Percentiles rank a stretch among this genome's conserved stretches.
Evolutionary conservation across 1,140 invertebrate species (phyloP).

Genomic region (Nomia melanderi): DNA sequence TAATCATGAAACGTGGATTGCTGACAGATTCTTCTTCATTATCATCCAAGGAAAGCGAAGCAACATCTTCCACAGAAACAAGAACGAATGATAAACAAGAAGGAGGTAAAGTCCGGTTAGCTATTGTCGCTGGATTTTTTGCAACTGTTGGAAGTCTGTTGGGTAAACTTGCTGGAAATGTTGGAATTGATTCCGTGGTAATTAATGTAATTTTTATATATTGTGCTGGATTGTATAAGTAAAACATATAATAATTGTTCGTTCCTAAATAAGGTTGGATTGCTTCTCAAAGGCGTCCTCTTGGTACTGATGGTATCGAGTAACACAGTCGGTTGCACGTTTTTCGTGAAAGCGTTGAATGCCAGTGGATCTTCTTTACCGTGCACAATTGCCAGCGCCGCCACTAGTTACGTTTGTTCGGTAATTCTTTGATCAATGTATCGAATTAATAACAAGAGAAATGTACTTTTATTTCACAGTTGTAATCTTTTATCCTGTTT

Average conservation of each 20-base stretch:
- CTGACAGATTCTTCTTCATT: neutral
- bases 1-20: slow-evolving; percentile 12
- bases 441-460: slow-evolving; percentile 5
- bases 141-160: slow-evolving; percentile 73
- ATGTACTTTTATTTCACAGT: neutral
- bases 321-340: slow-evolving; percentile 83
- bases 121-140: slow-evolving; percentile 70
- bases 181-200: slow-evolving; percentile 62
- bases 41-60: neutral
- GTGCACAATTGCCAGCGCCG: slow-evolving; percentile 83
- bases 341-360: slow-evolving; percentile 83
- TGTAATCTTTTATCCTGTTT: slow-evolving; percentile 35
- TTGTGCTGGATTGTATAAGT: too few relatives aligned
- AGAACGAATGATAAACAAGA: neutral
- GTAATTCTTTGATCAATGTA: slow-evolving; percentile 76
- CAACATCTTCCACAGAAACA: neutral
- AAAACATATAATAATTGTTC: neutral
- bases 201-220: slow-evolving; percentile 46
- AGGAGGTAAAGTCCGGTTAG: slow-evolving; percentile 52
- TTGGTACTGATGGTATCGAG: slow-evolving; percentile 82
- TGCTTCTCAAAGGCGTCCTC: slow-evolving; percentile 73
- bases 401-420: slow-evolving; percentile 84
- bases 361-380: slow-evolving; percentile 82
- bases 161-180: slow-evolving; percentile 74
- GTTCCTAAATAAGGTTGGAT: slow-evolving; percentile 17